These are phyloP conservation scores for Thinocorus orbignyianus DNA, from an alignment of 2,113 vertebrate species.

Conservation along the genomic window DNA sequence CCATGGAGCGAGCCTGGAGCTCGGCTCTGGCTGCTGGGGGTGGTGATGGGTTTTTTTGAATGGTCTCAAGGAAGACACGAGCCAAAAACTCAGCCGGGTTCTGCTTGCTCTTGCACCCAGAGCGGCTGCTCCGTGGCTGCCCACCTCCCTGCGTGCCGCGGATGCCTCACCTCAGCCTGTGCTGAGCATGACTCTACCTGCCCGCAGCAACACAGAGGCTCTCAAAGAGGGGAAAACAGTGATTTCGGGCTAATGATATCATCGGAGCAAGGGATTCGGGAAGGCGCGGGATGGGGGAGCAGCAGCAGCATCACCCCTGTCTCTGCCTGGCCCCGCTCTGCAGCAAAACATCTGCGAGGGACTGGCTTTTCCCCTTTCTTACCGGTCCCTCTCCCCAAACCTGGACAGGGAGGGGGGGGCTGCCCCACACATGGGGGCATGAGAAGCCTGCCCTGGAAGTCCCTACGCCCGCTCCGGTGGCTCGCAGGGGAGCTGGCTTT, in stretches of 20 bases:
- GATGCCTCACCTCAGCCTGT: not conserved
- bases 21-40: fast-evolving
- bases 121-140: not conserved
- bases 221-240: not conserved
- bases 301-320: not conserved
- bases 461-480: fast-evolving
- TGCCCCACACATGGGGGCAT: fast-evolving
- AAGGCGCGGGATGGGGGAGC: not conserved
- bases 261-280: not conserved
- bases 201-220: not conserved
- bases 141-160: not conserved
- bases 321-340: not conserved
- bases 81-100: not conserved
- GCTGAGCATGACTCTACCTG: not conserved
- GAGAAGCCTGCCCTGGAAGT: not conserved
- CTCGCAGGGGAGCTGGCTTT: not conserved
- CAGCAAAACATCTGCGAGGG: fast-evolving
- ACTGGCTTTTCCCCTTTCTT: too few relatives aligned
- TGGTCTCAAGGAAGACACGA: fast-evolving
- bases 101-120: not conserved
- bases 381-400: not conserved
- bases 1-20: not conserved
- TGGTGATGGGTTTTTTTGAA: not conserved
- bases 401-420: not conserved
- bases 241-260: not conserved